These are phyloP conservation scores for Sitobion miscanthi DNA, from an alignment of 1,140 invertebrate genomes.

Conservation along the genomic window DNA sequence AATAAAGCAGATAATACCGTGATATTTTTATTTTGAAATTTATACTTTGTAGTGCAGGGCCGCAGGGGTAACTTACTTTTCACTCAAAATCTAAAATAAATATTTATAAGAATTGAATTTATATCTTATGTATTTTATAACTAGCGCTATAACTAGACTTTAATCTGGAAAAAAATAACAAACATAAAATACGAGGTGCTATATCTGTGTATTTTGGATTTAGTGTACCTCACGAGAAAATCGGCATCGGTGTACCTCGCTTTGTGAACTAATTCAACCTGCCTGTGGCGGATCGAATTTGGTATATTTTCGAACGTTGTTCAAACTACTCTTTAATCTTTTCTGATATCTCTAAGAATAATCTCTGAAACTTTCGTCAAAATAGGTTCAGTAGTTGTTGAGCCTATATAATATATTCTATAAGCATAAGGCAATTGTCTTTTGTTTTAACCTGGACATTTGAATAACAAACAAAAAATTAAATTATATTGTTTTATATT, in stretches of 20 bases:
- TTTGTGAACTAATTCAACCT: neutral
- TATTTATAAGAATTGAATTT: neutral
- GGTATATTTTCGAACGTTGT: neutral
- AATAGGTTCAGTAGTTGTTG: neutral
- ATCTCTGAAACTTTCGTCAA: neutral
- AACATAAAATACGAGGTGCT: neutral
- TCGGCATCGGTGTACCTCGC: neutral
- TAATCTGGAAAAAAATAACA: neutral
- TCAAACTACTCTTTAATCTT: neutral
- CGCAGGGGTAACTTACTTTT: neutral
- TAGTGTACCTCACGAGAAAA: neutral
- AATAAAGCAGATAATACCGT: neutral
- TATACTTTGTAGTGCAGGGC: too few species aligned
- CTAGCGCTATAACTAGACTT: neutral
- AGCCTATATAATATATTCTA: neutral
- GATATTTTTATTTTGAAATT: neutral
- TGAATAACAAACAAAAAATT: neutral
- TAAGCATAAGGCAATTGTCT: neutral
- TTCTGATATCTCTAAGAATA: neutral
- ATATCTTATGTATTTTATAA: neutral
- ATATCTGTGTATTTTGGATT: neutral
- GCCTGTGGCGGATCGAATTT: neutral
- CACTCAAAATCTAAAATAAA: neutral
- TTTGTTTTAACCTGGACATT: neutral
- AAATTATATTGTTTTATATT: neutral